Percentiles rank a stretch among this genome's conserved stretches.
These are phyloP conservation scores for Achatina immaculata DNA, from an alignment of 1,140 invertebrate genomes.

Conservation along the genomic window DNA sequence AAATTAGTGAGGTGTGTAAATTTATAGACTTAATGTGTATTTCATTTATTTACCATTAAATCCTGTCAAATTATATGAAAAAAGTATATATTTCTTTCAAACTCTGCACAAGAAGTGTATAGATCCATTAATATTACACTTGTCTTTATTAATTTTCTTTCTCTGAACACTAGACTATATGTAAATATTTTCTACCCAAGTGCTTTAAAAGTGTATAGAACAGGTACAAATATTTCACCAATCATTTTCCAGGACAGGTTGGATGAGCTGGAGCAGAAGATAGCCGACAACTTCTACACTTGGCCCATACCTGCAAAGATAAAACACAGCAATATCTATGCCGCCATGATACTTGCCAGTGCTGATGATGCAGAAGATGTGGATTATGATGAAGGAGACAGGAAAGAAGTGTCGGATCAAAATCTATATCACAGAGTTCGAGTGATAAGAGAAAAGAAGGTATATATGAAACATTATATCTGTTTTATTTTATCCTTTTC, in stretches of 20 bases:
- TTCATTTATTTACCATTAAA: background rate
- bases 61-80: background rate
- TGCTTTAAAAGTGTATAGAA: too few species aligned
- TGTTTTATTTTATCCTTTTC: background rate
- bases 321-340: conserved; percentile 23
- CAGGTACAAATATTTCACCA: too few species aligned
- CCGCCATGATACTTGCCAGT: background rate
- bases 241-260: conserved; percentile 29
- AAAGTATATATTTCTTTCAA: background rate
- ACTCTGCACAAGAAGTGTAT: too few species aligned
- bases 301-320: conserved; percentile 9
- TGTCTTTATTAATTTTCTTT: too few species aligned
- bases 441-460: conserved; percentile 2
- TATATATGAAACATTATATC: too few species aligned
- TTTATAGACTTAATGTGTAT: background rate
- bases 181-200: too few species aligned
- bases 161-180: too few species aligned
- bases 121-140: too few species aligned
- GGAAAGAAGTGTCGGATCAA: background rate
- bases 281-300: conserved; percentile 2
- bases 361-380: conserved; percentile 19
- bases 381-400: background rate
- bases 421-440: conserved; percentile 22
- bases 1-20: too few species aligned
- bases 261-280: conserved; percentile 14